Percentiles rank a stretch among this genome's conserved stretches.
These are phyloP conservation scores for Sebastes jordani DNA, from an alignment of 2,797 vertebrate genomes.

Conservation along the genomic window DNA sequence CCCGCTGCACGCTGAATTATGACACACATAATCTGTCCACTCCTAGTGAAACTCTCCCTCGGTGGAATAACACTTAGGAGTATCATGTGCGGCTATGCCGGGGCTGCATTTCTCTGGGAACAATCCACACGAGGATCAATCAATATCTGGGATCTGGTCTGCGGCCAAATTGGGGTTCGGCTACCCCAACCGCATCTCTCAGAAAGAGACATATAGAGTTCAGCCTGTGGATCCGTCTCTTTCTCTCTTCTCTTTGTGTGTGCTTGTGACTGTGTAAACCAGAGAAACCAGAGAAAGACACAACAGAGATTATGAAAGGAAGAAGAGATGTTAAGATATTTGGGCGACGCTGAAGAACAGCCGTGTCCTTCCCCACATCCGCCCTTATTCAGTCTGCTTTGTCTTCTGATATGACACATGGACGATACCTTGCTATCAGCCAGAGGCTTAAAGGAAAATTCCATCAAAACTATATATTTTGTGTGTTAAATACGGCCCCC, in stretches of 20 bases:
- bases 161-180: constrained; percentile 31
- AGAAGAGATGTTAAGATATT: neutral
- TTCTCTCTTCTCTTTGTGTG: neutral
- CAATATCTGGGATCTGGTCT: constrained; percentile 40
- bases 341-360: neutral
- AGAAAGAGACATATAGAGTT: constrained; percentile 2
- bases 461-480: neutral
- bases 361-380: neutral
- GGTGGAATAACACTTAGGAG: neutral
- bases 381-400: neutral
- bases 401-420: neutral
- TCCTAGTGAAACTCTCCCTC: neutral
- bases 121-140: constrained; percentile 17
- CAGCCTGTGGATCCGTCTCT: neutral
- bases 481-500: neutral
- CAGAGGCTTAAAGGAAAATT: neutral
- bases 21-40: neutral
- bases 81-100: neutral
- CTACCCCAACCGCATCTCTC: constrained; percentile 11
- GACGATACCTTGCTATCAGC: neutral
- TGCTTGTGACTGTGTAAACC: neutral
- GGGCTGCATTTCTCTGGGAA: constrained; percentile 21
- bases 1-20: constrained; percentile 16
- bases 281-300: constrained; percentile 3
- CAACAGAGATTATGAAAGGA: constrained; percentile 1